phyloP scores from a whole-genome alignment of 2,888 invertebrate genomes.

The Drosophila kambysellisi region DNA sequence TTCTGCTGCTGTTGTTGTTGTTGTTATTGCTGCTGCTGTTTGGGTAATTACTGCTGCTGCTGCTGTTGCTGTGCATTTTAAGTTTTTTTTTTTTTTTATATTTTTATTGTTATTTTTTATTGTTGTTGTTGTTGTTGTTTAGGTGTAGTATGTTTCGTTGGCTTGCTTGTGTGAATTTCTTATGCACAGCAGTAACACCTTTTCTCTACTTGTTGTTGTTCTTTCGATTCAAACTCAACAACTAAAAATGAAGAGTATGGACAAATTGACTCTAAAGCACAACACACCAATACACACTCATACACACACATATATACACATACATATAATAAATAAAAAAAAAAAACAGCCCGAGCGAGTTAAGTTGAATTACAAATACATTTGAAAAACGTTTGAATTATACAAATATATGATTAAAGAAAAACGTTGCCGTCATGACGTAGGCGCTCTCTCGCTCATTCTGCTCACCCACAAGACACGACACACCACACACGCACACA shows the following conservation, averaged over 20 bases:
- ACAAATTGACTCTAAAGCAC: slow-evolving; percentile 9
- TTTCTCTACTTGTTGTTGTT: slow-evolving; percentile 27
- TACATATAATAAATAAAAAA: neutral
- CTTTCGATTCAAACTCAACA: slow-evolving; percentile 15
- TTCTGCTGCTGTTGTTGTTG: slow-evolving; percentile 52
- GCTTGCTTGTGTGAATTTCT: slow-evolving; percentile 6
- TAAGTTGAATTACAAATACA: slow-evolving; percentile 34
- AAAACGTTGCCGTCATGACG: slow-evolving; percentile 45
- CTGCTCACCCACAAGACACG: slow-evolving; percentile 9
- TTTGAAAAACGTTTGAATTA: slow-evolving; percentile 19
- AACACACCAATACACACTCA: neutral
- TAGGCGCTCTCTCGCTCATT: slow-evolving; percentile 20
- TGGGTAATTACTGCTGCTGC: slow-evolving; percentile 47
- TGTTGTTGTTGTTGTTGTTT: neutral
- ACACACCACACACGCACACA: slow-evolving; percentile 7
- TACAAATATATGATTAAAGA: slow-evolving; percentile 4
- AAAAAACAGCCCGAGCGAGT: slow-evolving; percentile 12
- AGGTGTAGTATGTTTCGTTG: slow-evolving; percentile 12
- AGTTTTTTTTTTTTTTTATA: slow-evolving; percentile 18
- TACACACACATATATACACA: neutral
- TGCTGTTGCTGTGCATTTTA: slow-evolving; percentile 65
- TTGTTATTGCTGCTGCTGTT: slow-evolving; percentile 45
- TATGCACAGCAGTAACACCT: slow-evolving; percentile 10
- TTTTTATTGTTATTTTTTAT: neutral
- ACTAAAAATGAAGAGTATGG: slow-evolving; percentile 22